Base-by-base conservation (phyloP, 1,140 invertebrate genomes). In the Colletes gigas region DNA sequence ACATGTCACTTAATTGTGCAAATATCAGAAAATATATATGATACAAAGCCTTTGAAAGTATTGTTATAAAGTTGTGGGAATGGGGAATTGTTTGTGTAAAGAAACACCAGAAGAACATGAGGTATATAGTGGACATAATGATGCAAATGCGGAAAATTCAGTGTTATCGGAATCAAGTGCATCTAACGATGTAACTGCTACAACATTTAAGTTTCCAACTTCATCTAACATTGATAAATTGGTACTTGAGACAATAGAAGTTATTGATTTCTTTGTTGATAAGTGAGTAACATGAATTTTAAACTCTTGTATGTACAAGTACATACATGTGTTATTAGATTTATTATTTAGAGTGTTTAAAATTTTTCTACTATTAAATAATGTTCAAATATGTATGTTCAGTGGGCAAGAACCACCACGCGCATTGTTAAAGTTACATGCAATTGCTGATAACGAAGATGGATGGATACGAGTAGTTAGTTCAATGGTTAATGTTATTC, bases 391-490 rank as follows among this genome's bases (percentile, higher is more conserved):
- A 50, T 10, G 3, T 10, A 14, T 59, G 50, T 77, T 85, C 88
- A 98, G 97, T 95, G 97, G 98, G 76, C 96, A 97, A 92, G 97
- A 98, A 85, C 97, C 97, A 57, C 97, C 98, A 2, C 94, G 95
- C 75, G 96, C 97, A 0, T 96, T 98, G 94, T 92, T 97, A 59
- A 96, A 96, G 86, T 93, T 99, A 15, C 97, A 98, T 86, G 95
- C 95, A 47, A 97, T 98, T 85, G 98, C 98, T 15, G 98, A 98
- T 84, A 96, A 96, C 89, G 97, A 98, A 91, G 95, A 96, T 82
- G 98, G 98, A 1, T 99, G 98, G 98, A 95, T 98, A 70, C 96
- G 97, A 92, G 96, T 99, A 67, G 96, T 99, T 1, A 95, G 96
- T 81, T 98, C 97, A 5, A 96, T 99, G 94, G 96, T 98, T 50